Base-by-base conservation (phyloP, 2,797 vertebrate species). In the Rachycentron canadum region DNA sequence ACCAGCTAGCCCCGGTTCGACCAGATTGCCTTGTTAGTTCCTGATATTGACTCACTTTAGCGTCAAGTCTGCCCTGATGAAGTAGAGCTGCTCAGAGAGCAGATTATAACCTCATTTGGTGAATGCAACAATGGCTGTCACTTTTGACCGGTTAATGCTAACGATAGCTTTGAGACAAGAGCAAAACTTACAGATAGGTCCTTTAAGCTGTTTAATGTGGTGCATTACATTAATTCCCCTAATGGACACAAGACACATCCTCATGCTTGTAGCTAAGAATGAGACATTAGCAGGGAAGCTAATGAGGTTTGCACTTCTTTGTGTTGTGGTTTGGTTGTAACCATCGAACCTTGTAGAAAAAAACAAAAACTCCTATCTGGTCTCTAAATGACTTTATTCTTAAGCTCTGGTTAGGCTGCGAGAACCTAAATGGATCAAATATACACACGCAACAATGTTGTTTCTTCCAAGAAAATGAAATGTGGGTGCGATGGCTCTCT, bases 401-500 rank as follows among this genome's bases (percentile, higher is more conserved):
- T 12, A 16, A 41, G 45, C 67, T 26, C 30, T 10, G 9, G 26
- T 62, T 34, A 55, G 26, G 34, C 67, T 41, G 0, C n/a, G 23
- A 56, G 61, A 66, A 67, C 16, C 10, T n/a, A 32, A 65, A 73
- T 4, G 12, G 66, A 25, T 62, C 43, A 79, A 50, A 69, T 21
- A 45, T 2, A 52, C 50, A 65, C 72, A 75, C 65, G 45, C 56
- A 57, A 53, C 34, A 36, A 63, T 43, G 36, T 32, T 1, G 63
- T 13, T 34, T 61, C 73, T 75, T 82, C 76, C 73, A 62, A 75
- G 74, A 83, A 73, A 76, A 72, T 49, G 23, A 60, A 65, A 58
- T 60, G 68, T 69, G 73, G 76, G 75, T 69, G 82, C 65, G 73
- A 81, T 63, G 55, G 66, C 75, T 78, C 56, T 82, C 52, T 45